phyloP scores from a whole-genome alignment of 1,140 invertebrate genomes.

The Pinna nobilis region DNA sequence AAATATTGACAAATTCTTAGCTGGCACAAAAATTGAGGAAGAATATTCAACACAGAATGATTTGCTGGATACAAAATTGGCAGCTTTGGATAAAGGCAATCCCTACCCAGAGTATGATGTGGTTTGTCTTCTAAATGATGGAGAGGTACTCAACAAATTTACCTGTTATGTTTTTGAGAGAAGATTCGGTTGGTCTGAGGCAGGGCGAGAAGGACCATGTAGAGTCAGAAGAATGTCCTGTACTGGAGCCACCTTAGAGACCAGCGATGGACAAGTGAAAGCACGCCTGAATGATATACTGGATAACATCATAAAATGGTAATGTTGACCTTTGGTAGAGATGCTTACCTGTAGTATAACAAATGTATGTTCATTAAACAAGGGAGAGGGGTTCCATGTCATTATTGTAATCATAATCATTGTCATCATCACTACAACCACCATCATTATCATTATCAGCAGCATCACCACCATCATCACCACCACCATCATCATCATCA shows the following conservation, averaged over 20 bases:
- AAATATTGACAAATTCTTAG: neutral
- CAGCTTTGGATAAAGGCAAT: no score
- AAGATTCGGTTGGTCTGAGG: slow-evolving; percentile 59
- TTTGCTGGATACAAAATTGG: slow-evolving; percentile 5
- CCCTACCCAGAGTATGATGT: neutral
- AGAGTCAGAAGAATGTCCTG: slow-evolving; percentile 41
- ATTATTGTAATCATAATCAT: neutral
- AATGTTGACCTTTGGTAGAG: no score
- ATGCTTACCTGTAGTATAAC: slow-evolving; percentile 14
- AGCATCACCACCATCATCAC: no score
- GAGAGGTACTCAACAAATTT: slow-evolving; percentile 40
- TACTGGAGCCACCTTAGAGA: slow-evolving; percentile 35
- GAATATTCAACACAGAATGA: slow-evolving; percentile 10
- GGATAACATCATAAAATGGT: slow-evolving; percentile 42
- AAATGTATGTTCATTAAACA: no score
- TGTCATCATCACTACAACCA: no score
- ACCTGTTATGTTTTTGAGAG: slow-evolving; percentile 55
- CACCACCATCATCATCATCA: neutral
- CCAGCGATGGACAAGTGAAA: slow-evolving; percentile 46
- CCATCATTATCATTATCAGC: no score
- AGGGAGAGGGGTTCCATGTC: neutral
- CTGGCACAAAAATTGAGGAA: neutral
- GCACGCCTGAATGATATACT: slow-evolving; percentile 41
- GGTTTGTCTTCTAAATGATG: neutral
- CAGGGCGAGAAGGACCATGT: slow-evolving; percentile 28